Conservation (phyloP, 2,888 invertebrate species). For the Synanthedon vespiformis region DNA sequence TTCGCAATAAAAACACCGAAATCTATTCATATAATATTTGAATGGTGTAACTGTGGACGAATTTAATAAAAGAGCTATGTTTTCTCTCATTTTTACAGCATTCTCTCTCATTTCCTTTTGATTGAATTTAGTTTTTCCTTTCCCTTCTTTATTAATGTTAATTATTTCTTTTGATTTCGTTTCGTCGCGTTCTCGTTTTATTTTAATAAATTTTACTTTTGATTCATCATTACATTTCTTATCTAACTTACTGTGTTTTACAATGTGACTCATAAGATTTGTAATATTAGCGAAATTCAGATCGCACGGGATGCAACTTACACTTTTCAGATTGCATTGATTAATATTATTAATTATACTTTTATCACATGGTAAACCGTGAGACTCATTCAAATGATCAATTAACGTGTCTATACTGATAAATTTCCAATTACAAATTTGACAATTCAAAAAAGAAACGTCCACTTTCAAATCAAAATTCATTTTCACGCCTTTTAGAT, state of each 20-base stretch:
- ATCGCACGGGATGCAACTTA: constrained; percentile 6
- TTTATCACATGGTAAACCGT: constrained; percentile 4
- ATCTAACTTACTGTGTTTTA: background rate
- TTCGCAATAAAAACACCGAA: constrained; percentile 10
- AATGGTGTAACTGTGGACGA: constrained; percentile 10
- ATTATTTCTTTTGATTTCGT: too few relatives aligned
- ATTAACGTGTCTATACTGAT: constrained; percentile 2
- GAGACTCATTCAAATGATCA: constrained; percentile 4
- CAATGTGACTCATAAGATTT: constrained; percentile 3
- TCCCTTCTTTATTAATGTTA: too few relatives aligned
- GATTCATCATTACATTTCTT: too few relatives aligned
- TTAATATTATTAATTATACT: constrained; percentile 1
- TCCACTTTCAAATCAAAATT: constrained; percentile 6
- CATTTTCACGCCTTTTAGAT: background rate
- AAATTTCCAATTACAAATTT: constrained; percentile 4
- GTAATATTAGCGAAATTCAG: constrained; percentile 4
- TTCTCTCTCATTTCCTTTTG: constrained; percentile 14
- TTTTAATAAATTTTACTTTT: too few relatives aligned
- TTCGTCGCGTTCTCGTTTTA: too few relatives aligned
- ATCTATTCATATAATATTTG: constrained; percentile 10
- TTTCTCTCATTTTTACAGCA: constrained; percentile 2
- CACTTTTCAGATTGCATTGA: constrained; percentile 5
- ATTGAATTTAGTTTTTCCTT: constrained; percentile 6
- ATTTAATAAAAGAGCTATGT: constrained; percentile 8
- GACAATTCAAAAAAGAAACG: constrained; percentile 5